Evolutionary conservation across 1,140 invertebrate genomes (phyloP).

Genomic region (Drosophila azteca): DNA sequence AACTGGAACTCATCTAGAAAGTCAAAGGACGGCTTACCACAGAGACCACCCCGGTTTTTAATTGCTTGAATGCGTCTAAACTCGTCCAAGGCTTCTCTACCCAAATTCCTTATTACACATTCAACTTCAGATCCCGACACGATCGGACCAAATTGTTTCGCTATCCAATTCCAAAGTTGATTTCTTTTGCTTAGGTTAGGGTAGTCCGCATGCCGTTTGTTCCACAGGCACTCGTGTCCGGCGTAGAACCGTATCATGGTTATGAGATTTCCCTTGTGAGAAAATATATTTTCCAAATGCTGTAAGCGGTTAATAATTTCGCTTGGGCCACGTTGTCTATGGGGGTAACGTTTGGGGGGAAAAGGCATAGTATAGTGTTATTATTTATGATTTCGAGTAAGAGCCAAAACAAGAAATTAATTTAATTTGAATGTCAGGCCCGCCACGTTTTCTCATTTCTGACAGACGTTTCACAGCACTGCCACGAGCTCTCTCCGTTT

Average conservation of each 20-base stretch:
- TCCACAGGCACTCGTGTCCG: conserved; percentile 44
- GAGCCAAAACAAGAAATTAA: background rate
- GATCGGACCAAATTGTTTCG: conserved; percentile 25
- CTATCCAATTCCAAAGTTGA: conserved; percentile 25
- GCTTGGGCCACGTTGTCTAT: background rate
- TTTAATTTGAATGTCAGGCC: conserved; percentile 11
- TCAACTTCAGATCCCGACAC: conserved; percentile 10
- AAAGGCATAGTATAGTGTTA: background rate
- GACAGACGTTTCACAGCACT: conserved; percentile 16
- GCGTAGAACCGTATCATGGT: conserved; percentile 39
- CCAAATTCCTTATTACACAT: conserved; percentile 4
- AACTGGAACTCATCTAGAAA: conserved; percentile 29
- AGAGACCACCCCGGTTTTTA: background rate
- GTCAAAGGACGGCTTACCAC: conserved; percentile 5
- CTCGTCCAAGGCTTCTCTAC: conserved; percentile 12
- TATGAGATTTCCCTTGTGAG: conserved; percentile 16
- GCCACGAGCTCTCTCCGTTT: conserved; percentile 19
- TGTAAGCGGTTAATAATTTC: too few relatives aligned
- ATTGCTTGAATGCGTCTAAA: conserved; percentile 13
- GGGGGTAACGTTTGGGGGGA: too few relatives aligned
- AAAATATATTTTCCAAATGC: conserved; percentile 1
- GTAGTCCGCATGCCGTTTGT: conserved; percentile 22
- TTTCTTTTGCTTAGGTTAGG: conserved; percentile 2
- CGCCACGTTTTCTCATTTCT: conserved; percentile 27
- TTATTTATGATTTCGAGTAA: conserved; percentile 3